Evolutionary conservation across 2,888 invertebrate species (phyloP), one percentile per base, ranked within the genome.

Genomic region (Emmelina monodactyla): DNA sequence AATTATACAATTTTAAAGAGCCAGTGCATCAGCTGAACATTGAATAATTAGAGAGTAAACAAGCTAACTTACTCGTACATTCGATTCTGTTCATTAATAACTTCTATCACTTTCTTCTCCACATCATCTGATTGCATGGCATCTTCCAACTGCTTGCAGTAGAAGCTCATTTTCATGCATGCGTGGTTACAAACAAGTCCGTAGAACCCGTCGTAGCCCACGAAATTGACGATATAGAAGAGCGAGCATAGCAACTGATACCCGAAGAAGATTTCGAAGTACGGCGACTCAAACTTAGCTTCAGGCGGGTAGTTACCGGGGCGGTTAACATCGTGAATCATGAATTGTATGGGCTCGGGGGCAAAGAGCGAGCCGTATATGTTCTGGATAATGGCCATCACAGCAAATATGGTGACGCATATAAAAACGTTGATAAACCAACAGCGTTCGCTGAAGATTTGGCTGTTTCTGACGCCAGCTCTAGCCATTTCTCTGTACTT

Each of bases 201-300:
- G 14, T 62, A 71, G 16, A 66, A 64, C 0, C 60, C 62, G n/a
- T 72, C 71, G 39, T 58, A 70, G 0, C 66, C 65, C 0, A 48
- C 44, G 22, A 61, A 71, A 15, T 60, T 61, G 0, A 62, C 13
- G 1, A 59, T 44, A 16, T 58, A 63, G 0, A 63, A 6, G 0
- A 54, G 3, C 0, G 52, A 41, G 1, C 44, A 44, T 28, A 58
- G 60, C 0, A 53, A 16, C 52, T 47, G 53, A 31, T 66, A 65
- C 0, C 42, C 32, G 16, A 62, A 68, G 10, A 56, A 34, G 0
- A 58, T 28, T 32, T 72, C 71, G 40, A 53, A 72, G 35, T 48
- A 60, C 0, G 72, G 72, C 0, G 60, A 45, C 0, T 47, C 43
- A 28, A 62, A 62, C 28, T 60, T 46, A 0, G 29, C 39, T 2